Percentiles rank a stretch among this genome's conserved stretches.
Evolutionary conservation across 2,888 invertebrate genomes (phyloP).

Genomic region (Zaprionus bogoriensis): DNA sequence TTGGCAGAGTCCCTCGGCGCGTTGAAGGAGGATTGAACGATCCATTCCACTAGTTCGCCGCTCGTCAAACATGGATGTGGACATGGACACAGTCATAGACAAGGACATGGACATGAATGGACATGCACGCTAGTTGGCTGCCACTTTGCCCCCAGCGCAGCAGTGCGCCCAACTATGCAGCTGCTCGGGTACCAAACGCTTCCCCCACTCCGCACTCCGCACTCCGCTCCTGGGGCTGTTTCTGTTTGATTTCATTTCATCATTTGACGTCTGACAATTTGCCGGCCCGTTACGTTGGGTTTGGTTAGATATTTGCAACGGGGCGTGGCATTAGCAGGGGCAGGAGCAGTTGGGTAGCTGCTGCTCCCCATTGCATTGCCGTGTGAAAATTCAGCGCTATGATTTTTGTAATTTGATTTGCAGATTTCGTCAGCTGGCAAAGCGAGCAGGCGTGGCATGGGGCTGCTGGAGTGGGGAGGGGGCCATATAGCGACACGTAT

Average conservation of each 20-base stretch:
- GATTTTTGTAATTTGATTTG: constrained; percentile 79
- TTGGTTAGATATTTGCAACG: neutral
- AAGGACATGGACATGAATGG: neutral
- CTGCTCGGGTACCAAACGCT: no score
- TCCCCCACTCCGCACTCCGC: neutral
- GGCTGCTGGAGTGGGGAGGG: neutral
- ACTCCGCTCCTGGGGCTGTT: constrained; percentile 7
- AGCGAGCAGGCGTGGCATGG: neutral
- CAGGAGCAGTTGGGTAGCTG: neutral
- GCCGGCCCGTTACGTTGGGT: constrained; percentile 63
- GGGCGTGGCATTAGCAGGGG: neutral
- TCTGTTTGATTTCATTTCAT: constrained; percentile 75
- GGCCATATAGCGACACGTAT: constrained; percentile 52
- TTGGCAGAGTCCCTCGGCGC: constrained; percentile 46
- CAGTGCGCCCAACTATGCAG: neutral
- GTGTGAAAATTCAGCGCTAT: constrained; percentile 76
- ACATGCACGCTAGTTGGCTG: constrained; percentile 12
- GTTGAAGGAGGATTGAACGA: constrained; percentile 1
- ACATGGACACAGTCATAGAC: constrained; percentile 5
- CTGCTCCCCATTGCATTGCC: constrained; percentile 63
- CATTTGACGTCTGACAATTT: constrained; percentile 77
- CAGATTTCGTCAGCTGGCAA: constrained; percentile 58
- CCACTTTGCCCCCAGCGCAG: no score
- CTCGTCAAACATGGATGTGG: constrained; percentile 61
- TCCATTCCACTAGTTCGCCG: constrained; percentile 63